phyloP scores from a whole-genome alignment of 1,140 invertebrate species.

The Ephestia elutella region DNA sequence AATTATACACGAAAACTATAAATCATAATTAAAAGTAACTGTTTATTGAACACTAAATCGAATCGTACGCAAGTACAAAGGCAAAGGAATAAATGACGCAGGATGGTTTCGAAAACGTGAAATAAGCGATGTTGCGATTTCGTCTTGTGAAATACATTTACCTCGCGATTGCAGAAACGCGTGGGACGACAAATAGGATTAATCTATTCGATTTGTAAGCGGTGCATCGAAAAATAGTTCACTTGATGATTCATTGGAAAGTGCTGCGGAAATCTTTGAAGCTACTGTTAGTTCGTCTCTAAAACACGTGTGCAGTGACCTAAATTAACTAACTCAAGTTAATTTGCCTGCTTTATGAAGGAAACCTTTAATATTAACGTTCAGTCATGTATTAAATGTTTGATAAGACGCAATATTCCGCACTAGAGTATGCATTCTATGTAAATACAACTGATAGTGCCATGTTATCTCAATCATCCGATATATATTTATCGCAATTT shows the following conservation, averaged over 20 bases:
- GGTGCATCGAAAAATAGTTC: constrained; percentile 18
- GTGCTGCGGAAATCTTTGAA: no score
- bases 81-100: constrained; percentile 60
- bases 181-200: constrained; percentile 69
- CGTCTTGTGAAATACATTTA: constrained; percentile 63
- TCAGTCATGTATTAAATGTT: background rate
- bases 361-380: no score
- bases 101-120: constrained; percentile 67
- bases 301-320: no score
- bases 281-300: no score
- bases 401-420: background rate
- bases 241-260: background rate
- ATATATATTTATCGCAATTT: constrained; percentile 34
- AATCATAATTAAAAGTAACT: background rate
- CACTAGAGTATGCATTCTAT: constrained; percentile 1
- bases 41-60: constrained; percentile 1
- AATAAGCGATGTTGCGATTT: constrained; percentile 72
- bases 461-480: background rate
- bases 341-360: no score
- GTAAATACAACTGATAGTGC: background rate
- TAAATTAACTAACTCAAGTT: no score
- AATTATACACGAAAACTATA: background rate
- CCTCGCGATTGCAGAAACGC: constrained; percentile 62
- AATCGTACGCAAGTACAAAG: constrained; percentile 40
- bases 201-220: constrained; percentile 42